Evolutionary conservation across 2,113 vertebrate genomes (phyloP).

Genomic region (Rhombomys opimus): DNA sequence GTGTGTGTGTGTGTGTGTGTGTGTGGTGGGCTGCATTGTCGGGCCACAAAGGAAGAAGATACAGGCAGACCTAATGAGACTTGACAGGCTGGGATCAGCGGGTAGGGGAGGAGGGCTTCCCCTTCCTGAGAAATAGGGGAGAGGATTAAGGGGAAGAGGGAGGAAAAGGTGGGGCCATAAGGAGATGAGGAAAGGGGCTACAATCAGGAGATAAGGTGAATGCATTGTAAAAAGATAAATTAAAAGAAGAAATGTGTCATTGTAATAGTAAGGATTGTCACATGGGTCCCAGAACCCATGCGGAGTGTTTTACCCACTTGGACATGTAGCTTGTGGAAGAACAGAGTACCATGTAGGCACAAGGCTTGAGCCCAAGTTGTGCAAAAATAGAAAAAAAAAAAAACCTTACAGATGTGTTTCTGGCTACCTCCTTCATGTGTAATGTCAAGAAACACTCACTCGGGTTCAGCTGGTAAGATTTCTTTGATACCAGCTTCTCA

Average conservation of each 20-base stretch:
- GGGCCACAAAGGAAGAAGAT: too few relatives aligned
- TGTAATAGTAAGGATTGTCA: neutral
- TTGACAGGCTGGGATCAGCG: too few relatives aligned
- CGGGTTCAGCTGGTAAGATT: neutral
- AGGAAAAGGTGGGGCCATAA: too few relatives aligned
- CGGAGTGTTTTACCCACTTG: neutral
- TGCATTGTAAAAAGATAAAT: too few relatives aligned
- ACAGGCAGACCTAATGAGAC: too few relatives aligned
- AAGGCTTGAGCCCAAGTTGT: neutral
- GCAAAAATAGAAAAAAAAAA: neutral
- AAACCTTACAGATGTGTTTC: neutral
- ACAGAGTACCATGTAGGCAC: neutral
- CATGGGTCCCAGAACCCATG: neutral
- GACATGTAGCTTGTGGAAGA: neutral
- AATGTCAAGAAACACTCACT: neutral
- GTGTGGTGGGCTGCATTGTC: too few relatives aligned
- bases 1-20: too few relatives aligned
- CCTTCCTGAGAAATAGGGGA: too few relatives aligned
- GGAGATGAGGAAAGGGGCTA: too few relatives aligned
- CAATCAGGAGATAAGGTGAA: too few relatives aligned
- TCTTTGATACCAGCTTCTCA: neutral
- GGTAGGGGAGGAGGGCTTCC: too few relatives aligned
- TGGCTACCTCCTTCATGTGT: neutral
- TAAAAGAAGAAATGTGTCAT: neutral
- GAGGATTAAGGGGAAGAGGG: too few relatives aligned